A percentile compares a stretch with the other conserved stretches of the same genome.
Evolutionary conservation across 2,113 vertebrate species (phyloP).

Genomic region (Scomber japonicus): DNA sequence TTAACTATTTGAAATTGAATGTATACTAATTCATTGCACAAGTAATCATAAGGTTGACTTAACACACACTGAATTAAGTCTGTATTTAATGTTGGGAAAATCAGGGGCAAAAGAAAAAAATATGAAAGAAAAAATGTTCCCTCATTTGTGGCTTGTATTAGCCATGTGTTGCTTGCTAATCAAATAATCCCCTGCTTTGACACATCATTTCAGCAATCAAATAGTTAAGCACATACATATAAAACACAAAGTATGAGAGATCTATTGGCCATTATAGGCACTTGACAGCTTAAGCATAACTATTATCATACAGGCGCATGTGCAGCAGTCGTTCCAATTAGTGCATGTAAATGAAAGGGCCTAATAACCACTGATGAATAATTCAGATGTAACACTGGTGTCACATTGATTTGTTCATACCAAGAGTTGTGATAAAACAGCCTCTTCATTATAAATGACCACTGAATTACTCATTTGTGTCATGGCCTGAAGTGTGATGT

Average conservation of each 20-base stretch:
- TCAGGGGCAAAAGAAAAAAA: conserved; percentile 1
- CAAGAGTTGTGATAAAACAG: conserved; percentile 67
- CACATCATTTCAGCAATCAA: conserved; percentile 31
- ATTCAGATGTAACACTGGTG: conserved; percentile 72
- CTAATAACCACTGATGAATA: conserved; percentile 73
- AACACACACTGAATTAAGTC: background rate
- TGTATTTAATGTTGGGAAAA: background rate
- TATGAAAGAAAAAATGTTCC: background rate
- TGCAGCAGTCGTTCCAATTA: conserved; percentile 73
- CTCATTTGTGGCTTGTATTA: background rate
- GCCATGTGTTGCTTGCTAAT: conserved; percentile 10
- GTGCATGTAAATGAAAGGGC: conserved; percentile 74
- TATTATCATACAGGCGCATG: conserved; percentile 58
- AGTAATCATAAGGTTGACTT: background rate
- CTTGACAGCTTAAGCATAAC: conserved; percentile 72
- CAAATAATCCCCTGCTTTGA: conserved; percentile 2
- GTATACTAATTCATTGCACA: background rate
- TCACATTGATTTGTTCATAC: conserved; percentile 74
- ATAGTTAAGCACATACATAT: conserved; percentile 32
- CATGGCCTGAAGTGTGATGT: conserved; percentile 62
- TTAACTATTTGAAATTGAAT: background rate
- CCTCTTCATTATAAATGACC: conserved; percentile 71
- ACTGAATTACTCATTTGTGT: conserved; percentile 69
- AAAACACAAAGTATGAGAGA: conserved; percentile 39
- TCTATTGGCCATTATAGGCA: conserved; percentile 50